Percentiles rank a stretch among this genome's conserved stretches.
Evolutionary conservation across 1,140 invertebrate species (phyloP).

Genomic region (Nomia melanderi): DNA sequence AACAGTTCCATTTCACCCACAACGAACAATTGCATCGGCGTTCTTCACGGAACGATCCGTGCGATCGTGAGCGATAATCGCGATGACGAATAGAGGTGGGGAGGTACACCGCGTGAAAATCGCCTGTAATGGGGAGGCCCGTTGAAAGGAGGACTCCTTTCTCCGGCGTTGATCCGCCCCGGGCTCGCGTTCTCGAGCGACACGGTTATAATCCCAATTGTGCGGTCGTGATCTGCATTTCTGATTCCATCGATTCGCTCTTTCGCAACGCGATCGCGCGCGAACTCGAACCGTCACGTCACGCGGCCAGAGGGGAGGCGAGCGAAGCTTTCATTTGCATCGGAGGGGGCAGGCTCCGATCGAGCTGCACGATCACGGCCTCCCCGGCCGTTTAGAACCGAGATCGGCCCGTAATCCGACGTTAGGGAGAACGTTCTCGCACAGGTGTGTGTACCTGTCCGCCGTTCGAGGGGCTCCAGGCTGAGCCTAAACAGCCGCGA

Average conservation of each 20-base stretch:
- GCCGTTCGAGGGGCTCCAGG: too few species aligned
- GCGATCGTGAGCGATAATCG: too few species aligned
- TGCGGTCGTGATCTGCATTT: constrained; percentile 72
- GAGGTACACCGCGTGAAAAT: too few species aligned
- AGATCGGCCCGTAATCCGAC: constrained; percentile 28
- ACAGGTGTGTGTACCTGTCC: constrained; percentile 28
- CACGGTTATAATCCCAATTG: constrained; percentile 66
- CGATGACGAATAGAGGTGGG: too few species aligned
- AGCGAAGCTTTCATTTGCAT: constrained; percentile 55
- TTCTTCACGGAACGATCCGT: too few species aligned
- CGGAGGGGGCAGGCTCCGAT: constrained; percentile 25
- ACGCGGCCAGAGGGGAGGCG: constrained; percentile 15
- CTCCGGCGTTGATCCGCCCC: not conserved
- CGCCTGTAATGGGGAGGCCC: too few species aligned
- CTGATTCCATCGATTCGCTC: constrained; percentile 72
- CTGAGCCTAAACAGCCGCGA: too few species aligned
- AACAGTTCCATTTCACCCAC: too few species aligned
- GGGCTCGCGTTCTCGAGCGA: not conserved
- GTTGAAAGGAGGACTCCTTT: not conserved
- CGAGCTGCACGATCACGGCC: not conserved
- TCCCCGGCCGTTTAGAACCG: constrained; percentile 31
- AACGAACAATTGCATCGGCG: too few species aligned
- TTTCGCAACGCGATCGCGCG: constrained; percentile 48
- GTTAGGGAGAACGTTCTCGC: not conserved
- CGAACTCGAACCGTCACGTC: constrained; percentile 25